Evolutionary conservation across 2,113 vertebrate genomes (phyloP), one percentile per base, ranked within the genome.

Genomic region (Pluvialis apricaria): DNA sequence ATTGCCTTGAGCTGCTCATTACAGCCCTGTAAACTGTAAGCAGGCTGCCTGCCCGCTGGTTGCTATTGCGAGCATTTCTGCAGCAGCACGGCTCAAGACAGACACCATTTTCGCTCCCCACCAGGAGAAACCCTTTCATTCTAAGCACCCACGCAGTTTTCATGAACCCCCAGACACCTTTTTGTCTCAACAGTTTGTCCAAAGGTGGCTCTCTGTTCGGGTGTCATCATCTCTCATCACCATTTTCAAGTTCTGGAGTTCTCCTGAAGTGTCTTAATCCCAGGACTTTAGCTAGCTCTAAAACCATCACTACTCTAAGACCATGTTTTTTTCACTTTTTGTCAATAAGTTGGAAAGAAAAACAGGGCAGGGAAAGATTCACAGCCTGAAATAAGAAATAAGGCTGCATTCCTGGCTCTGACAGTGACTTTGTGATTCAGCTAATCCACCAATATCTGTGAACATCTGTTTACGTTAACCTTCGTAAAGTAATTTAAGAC

Each of bases 31-130:
- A 32, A 64, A 42, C 20, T 12, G 7, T 6, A 52, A 57, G 49
- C 31, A 82, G 57, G 11, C 70, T 75, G 60, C 31, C 21, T 29
- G 55, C 0, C 0, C 36, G 49, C 51, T 71, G 5, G 13, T 66
- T 79, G 65, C 55, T 44, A 3, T 3, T 36, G 34, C 1, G 6
- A 58, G 29, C 8, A 6, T 25, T 77, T 54, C 76, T 86, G 57
- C 64, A 82, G 57, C 57, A 65, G 51, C 29, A 15, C 3, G 8
- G 40, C 47, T 55, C 28, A 29, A 52, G 51, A n/a, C 11, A 78
- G 52, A 26, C 31, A 49, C 8, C 4, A 52, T 62, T 57, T 22
- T 34, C 32, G 13, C 6, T 34, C 17, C 15, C 24, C 0, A 0
- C 6, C 47, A 91, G 31, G 16, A 80, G 51, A 6, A 71, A 66